Evolutionary conservation across 2,797 vertebrate species (phyloP), one percentile per base, ranked within the genome.

Genomic region (Sebastes jordani): DNA sequence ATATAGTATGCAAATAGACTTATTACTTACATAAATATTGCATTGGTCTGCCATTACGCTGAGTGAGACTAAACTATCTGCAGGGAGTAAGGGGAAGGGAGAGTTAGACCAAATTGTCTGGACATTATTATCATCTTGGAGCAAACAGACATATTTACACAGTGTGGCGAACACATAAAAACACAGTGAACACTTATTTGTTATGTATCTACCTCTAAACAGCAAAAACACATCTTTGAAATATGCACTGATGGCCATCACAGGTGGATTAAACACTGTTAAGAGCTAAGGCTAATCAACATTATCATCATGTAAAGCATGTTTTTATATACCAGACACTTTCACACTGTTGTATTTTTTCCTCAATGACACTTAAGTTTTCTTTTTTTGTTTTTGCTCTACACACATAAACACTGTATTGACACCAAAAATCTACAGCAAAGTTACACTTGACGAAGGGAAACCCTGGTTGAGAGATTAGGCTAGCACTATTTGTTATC

Each of bases 211-310:
- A 93, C 86, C 52, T 83, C 87, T 89, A 91, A 91, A 95, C 93
- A 93, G 88, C 93, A 90, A 92, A 59, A 91, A 91, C 92, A 93
- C 90, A 22, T 85, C 49, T 88, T 66, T 83, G 90, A 89, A 93
- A 91, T 85, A 86, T 91, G 92, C 91, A 94, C 93, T 78, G 91
- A 92, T 91, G 89, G 92, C 84, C 90, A 92, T 94, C 88, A 94
- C 92, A 93, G 87, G 88, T 93, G 94, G 90, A 86, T 87, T 87
- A 87, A 91, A 95, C 93, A 91, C 92, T 84, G 91, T 85, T 90
- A 91, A 79, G 92, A 94, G 94, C 94, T 93, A 94, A 92, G 93
- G 94, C 94, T 94, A 96, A 82, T 89, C 91, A 92, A 94, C 93
- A 93, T 88, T 70, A 84, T 91, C 91, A 91, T 91, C 80, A 86